Evolutionary conservation across 2,888 invertebrate genomes (phyloP).

Genomic region (Cyclophora albipunctata): DNA sequence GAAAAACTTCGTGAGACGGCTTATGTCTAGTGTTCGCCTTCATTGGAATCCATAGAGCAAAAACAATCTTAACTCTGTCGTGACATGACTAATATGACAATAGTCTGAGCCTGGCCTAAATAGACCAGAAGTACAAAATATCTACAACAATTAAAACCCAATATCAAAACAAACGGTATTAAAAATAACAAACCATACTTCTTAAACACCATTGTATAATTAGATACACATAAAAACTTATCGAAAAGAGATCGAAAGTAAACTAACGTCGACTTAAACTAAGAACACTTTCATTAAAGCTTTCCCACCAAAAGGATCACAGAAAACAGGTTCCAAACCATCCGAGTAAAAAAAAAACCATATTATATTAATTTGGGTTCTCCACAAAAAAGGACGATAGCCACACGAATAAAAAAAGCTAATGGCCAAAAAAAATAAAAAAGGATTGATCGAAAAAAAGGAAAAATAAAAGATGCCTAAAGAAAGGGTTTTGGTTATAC

Average conservation of each 20-base stretch:
- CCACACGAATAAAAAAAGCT: constrained; percentile 64
- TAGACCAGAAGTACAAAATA: too few relatives aligned
- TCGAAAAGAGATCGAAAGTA: constrained; percentile 59
- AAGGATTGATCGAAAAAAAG: constrained; percentile 55
- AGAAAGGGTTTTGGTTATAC: constrained; percentile 62
- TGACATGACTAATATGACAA: too few relatives aligned
- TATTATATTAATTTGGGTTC: constrained; percentile 73
- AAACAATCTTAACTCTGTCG: too few relatives aligned
- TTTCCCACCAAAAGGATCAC: constrained; percentile 53
- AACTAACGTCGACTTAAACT: constrained; percentile 38
- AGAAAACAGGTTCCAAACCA: constrained; percentile 58
- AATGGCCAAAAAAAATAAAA: constrained; percentile 67
- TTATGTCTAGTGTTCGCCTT: too few relatives aligned
- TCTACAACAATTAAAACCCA: too few relatives aligned
- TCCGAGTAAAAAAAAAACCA: constrained; percentile 42
- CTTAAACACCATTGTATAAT: not conserved
- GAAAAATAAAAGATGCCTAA: constrained; percentile 36
- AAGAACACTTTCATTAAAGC: constrained; percentile 68
- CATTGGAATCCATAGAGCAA: too few relatives aligned
- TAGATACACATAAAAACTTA: constrained; percentile 1
- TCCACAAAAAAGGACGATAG: constrained; percentile 70
- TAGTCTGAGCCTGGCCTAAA: too few relatives aligned
- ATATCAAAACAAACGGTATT: too few relatives aligned
- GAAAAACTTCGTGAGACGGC: too few relatives aligned
- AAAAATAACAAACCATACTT: too few relatives aligned